These are phyloP conservation scores for Habroteleia sp. DNA, from an alignment of 2,888 invertebrate genomes.

Conservation along the genomic window DNA sequence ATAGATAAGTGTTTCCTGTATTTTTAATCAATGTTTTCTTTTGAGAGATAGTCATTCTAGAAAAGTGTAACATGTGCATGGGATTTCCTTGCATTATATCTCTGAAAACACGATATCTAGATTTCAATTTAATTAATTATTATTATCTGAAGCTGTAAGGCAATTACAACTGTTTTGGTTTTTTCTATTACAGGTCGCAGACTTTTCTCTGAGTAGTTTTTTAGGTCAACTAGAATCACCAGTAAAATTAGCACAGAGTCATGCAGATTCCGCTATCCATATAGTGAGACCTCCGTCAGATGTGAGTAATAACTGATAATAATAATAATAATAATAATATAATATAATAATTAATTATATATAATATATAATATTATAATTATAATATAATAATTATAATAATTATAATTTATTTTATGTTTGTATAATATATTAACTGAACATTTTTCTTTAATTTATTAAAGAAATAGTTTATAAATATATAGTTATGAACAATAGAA, in stretches of 20 bases:
- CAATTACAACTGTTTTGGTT: background rate
- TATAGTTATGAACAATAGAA: too few relatives aligned
- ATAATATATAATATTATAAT: too few relatives aligned
- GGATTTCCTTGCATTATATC: constrained; percentile 3
- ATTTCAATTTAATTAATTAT: background rate
- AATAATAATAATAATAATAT: background rate
- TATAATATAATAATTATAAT: too few relatives aligned
- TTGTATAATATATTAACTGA: too few relatives aligned
- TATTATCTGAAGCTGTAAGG: background rate
- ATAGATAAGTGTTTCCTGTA: constrained; percentile 72
- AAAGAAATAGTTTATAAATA: too few relatives aligned
- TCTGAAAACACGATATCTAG: too few relatives aligned
- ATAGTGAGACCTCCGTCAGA: constrained; percentile 83
- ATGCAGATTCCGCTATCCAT: constrained; percentile 77
- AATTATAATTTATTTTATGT: too few relatives aligned
- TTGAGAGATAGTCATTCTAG: constrained; percentile 3
- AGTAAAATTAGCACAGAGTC: constrained; percentile 81
- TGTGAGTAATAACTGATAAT: constrained; percentile 79
- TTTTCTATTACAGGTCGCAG: constrained; percentile 82
- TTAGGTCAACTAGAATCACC: constrained; percentile 89
- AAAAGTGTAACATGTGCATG: background rate
- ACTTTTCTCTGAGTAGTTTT: constrained; percentile 93
- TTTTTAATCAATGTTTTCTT: constrained; percentile 28
- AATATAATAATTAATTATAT: too few relatives aligned
- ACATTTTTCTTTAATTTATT: too few relatives aligned